phyloP scores from a whole-genome alignment of 2,113 vertebrate species.

The Chascanopsetta lugubris region DNA sequence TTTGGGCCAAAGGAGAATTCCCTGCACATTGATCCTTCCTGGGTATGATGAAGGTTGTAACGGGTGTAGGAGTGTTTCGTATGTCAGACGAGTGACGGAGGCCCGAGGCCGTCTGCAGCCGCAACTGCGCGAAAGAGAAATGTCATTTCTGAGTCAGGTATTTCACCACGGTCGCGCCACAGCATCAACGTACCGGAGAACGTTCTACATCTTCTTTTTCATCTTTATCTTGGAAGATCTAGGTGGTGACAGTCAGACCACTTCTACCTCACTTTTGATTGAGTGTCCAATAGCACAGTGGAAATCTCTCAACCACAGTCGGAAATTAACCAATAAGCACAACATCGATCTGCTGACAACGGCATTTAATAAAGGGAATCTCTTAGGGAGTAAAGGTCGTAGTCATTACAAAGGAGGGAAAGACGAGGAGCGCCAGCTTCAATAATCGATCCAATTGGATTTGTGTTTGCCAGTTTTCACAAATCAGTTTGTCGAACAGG shows the following conservation, averaged over 20 bases:
- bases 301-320: no score
- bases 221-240: conserved; percentile 1
- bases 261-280: not conserved
- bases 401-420: not conserved
- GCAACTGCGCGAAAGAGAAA: not conserved
- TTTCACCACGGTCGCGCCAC: not conserved
- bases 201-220: not conserved
- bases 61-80: not conserved
- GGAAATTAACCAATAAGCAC: not conserved
- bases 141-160: not conserved
- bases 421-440: no score
- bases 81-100: no score
- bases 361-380: not conserved
- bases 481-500: no score
- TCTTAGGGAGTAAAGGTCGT: not conserved
- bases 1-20: not conserved
- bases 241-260: not conserved
- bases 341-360: no score
- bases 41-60: not conserved
- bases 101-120: not conserved
- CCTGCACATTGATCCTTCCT: not conserved
- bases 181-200: not conserved
- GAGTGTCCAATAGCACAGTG: no score
- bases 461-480: no score
- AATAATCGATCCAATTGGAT: no score